Evolutionary conservation across 2,113 vertebrate genomes (phyloP), one percentile per base, ranked within the genome.

Genomic region (Sebastes schlegelii): DNA sequence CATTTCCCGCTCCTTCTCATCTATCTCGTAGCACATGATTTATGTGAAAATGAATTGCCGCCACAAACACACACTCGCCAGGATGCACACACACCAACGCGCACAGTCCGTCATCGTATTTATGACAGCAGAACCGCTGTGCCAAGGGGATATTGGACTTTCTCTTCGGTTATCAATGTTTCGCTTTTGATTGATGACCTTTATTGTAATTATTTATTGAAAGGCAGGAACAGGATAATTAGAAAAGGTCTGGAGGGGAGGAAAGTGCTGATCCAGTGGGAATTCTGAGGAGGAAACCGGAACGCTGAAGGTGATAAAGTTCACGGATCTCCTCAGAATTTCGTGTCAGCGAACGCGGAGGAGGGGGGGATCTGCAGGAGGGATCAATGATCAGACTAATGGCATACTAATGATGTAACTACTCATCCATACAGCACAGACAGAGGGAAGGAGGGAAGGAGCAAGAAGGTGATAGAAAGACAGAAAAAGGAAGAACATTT

Each of bases 201-300:
- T 90, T 92, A 91, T 90, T 94, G 92, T 94, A 94, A 94, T 94
- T 95, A 95, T 95, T 94, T 95, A 95, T 95, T 93, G 94, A 91
- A 94, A 95, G 92, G 88, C 88, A 84, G 89, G 82, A 90, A 90
- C 84, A 58, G 88, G 92, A 93, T 94, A 92, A 95, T 94, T 94
- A 93, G 91, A 95, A 94, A 92, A 93, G 90, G 87, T 90, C 90
- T 86, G 81, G 80, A 83, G 91, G 84, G 88, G 86, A 86, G 82
- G 90, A 94, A 94, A 94, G 86, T 92, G 93, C 92, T 94, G 94
- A 95, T 92, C 93, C 84, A 75, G 83, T 85, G 92, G 92, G 94
- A 93, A 92, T 94, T 93, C 91, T 83, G 84, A 83, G 88, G 88
- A 92, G 89, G 84, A 89, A 92, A 89, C 90, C 68, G 73, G 67